Conservation (phyloP, 2,797 vertebrate species). For the Pangasius larnaudii region DNA sequence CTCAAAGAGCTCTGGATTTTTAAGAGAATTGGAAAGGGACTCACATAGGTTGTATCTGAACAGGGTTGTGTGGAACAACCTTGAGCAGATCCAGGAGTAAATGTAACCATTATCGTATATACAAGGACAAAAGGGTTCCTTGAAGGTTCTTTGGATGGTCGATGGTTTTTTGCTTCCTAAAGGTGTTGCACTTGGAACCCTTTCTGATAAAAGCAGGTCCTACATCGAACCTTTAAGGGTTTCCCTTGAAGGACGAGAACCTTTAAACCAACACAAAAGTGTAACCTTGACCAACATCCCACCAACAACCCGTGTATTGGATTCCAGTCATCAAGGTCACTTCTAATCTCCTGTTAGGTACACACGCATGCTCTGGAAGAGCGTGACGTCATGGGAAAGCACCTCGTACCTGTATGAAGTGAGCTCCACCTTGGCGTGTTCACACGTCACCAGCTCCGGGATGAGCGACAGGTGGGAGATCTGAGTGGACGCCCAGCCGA, state of each 20-base stretch:
- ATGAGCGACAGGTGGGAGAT: constrained; percentile 92
- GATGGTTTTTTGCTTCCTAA: background rate
- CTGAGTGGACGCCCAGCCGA: constrained; percentile 88
- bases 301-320: background rate
- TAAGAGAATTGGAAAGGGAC: background rate
- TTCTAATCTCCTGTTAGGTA: constrained; percentile 3
- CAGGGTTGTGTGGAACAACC: background rate
- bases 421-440: constrained; percentile 88
- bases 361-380: background rate
- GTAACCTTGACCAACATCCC: background rate
- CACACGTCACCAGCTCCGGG: constrained; percentile 82
- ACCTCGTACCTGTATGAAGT: constrained; percentile 83
- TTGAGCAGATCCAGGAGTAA: background rate
- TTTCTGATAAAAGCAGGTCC: background rate
- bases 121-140: background rate
- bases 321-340: background rate
- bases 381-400: background rate
- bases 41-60: background rate
- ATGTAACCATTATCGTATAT: background rate
- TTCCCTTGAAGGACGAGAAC: background rate
- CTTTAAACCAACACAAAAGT: background rate
- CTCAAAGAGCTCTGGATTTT: background rate
- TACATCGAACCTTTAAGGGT: background rate
- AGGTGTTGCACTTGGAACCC: background rate
- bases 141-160: background rate